Evolutionary conservation across 2,113 vertebrate species (phyloP), one percentile per base, ranked within the genome.

Genomic region (Cricetomys ansorgei): DNA sequence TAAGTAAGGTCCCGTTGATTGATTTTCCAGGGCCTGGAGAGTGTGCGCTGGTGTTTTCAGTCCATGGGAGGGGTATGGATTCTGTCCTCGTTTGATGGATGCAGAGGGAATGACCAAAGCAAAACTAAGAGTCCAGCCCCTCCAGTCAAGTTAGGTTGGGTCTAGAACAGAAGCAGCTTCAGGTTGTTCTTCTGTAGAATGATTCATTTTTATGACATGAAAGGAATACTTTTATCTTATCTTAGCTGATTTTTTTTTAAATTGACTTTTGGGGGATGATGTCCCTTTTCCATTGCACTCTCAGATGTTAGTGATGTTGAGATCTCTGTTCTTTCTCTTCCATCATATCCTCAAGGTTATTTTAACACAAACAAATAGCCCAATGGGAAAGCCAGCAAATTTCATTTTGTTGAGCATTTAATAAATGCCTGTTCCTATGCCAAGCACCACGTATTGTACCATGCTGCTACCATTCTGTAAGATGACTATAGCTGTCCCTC

Each of bases 141-240:
- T 84, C 72, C 34, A 53, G 69, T 92, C 59, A 85, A 53, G 31
- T 94, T 86, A 50, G 67, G n/a, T 37, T 85, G 50, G 10, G 21
- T 55, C 1, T 89, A 43, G 67, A 45, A n/a, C 64, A n/a, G 65
- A n/a, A n/a, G n/a, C n/a, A n/a, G n/a, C 34, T 80, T 75, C 91
- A 85, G 37, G 7, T 77, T 57, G 53, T 5, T 80, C 7, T 92
- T 48, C 37, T 88, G 27, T 15, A 50, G 59, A 57, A 25, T 55
- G 88, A 90, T 37, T 5, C 2, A 19, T 50, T 34, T 69, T 67
- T 55, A 19, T 34, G 90, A 95, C 76, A 31, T 80, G 27, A 93
- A 89, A 67, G 65, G 53, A 96, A 34, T 88, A 6, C 64, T 67
- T 91, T 89, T 94, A 7, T 94, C 76, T 81, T 89, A 65, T 15